Base-by-base conservation (phyloP, 53 echinoderm and acorn worm genomes). In the Apostichopus leukothele region DNA sequence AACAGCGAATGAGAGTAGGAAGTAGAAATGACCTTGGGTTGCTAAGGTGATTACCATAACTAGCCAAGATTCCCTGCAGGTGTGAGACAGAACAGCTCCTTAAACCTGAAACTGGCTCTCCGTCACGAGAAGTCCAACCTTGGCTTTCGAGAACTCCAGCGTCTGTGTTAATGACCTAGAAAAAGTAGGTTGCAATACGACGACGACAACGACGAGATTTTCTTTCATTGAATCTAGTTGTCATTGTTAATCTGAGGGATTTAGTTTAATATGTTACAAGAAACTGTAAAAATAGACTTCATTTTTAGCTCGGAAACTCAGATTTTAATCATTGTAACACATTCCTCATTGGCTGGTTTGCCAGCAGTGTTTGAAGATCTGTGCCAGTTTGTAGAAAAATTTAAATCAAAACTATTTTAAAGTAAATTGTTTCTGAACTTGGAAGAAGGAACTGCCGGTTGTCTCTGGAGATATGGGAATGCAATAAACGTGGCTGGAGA, bases 61-160 rank as follows among this genome's bases (percentile, higher is more conserved):
- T 53, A 81, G 55, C 54, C 71, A 81, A 81, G 54, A 81, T 59
- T 59, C 81, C 81, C 55, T 81, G 55, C 81, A 81, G 81, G 81
- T 55, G 60, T 25, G 25, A 81, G 59, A 81, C 55, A 54, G 7
- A 59, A 81, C 54, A 81, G 51, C 81, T 71, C 71, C 71, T 71
- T 71, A 71, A 71, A 71, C 13, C 71, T 71, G 16, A 19, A 71
- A 71, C n/a, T 0, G 18, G 18, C 71, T n/a, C 18, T 71, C 71
- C 18, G 71, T 4, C 18, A n/a, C 20, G 18, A 6, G n/a, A 71
- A 19, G 71, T 71, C 71, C 18, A 18, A 71, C 71, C 71, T 71
- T 71, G 20, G 71, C 20, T 71, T 71, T 19, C 71, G 6, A 71
- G 20, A n/a, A 19, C 18, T 71, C 5, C 18, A 6, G 16, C 18